A percentile compares a stretch with the other conserved stretches of the same genome.
Evolutionary conservation across 2,888 invertebrate species (phyloP).

Genomic region (Pristionchus maxplancki): DNA sequence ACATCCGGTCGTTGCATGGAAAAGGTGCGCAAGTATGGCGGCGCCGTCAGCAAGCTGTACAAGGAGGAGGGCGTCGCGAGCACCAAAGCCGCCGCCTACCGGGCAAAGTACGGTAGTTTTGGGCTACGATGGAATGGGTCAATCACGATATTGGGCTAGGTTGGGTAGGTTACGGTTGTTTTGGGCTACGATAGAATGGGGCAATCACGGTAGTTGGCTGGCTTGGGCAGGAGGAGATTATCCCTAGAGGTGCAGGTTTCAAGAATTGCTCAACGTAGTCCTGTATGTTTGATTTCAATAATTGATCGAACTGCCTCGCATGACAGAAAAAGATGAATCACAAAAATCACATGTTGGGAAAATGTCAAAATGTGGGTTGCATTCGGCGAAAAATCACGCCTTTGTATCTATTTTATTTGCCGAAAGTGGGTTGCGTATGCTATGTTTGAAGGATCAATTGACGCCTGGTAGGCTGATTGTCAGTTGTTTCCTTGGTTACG

Average conservation of each 20-base stretch:
- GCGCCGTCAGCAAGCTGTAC: constrained; percentile 35
- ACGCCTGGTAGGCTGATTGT: no score
- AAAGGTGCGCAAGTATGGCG: constrained; percentile 48
- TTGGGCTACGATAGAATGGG: not conserved
- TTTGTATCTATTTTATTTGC: no score
- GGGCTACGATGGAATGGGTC: not conserved
- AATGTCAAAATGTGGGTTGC: no score
- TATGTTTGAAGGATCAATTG: no score
- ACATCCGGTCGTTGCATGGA: constrained; percentile 22
- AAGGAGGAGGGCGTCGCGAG: constrained; percentile 40
- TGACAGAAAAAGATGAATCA: no score
- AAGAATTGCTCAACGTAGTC: not conserved
- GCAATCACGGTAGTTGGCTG: not conserved
- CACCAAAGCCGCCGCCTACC: constrained; percentile 42
- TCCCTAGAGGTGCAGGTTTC: not conserved
- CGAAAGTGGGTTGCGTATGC: no score
- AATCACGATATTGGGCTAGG: not conserved
- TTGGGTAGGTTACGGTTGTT: not conserved
- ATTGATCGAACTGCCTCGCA: no score
- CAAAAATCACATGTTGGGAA: no score
- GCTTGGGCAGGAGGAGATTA: not conserved
- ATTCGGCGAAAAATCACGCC: no score
- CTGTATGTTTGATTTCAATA: no score
- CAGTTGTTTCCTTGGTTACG: no score
- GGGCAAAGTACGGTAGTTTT: constrained; percentile 33